Base-by-base conservation (phyloP, 2,888 invertebrate species). In the Monopis laevigella region DNA sequence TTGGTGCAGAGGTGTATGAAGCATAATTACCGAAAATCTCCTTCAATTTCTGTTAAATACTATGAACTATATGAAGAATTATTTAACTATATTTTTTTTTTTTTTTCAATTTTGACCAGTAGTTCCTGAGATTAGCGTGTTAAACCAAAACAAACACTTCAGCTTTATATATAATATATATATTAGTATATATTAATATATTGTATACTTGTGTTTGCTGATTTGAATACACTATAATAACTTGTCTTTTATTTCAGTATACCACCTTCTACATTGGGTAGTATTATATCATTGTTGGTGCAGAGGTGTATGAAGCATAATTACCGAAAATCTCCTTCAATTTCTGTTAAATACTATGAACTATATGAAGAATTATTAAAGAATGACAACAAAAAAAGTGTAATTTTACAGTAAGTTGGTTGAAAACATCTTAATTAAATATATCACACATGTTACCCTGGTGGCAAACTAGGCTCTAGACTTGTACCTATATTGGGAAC, bases 251-350 rank as follows among this genome's bases (percentile, higher is more conserved):
- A 46, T 56, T 65, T 45, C 52, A 88, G 88, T 32, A 61, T 89
- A 41, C 80, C 84, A 36, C 59, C 78, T 32, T 65, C 81, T 40
- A 87, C 90, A 0, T 54, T 92, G 26, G 86, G 85, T 41, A 90
- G 91, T 58, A 90, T 93, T 50, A 61, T 90, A 43, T 84, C 86
- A 17, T 72, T 85, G 32, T 84, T 89, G 52, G 81, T 87, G 34
- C 86, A 86, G 56, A 80, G 84, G 51, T 81, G 82, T 44, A 85
- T 88, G 82, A 89, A 87, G 58, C 65, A 69, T 8, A 84, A 77
- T 45, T 86, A 88, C 55, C 68, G 81, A 47, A 86, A 84, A 51
- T 82, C 86, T 24, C 84, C 85, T 39, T 69, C 77, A 6, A 80
- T 81, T 43, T 84, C 83, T 14, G 80, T 75, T 46, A 74, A 77